A percentile compares a stretch with the other conserved stretches of the same genome.
phyloP scores from a whole-genome alignment of 2,888 invertebrate genomes.

The Drosophila gaucha region DNA sequence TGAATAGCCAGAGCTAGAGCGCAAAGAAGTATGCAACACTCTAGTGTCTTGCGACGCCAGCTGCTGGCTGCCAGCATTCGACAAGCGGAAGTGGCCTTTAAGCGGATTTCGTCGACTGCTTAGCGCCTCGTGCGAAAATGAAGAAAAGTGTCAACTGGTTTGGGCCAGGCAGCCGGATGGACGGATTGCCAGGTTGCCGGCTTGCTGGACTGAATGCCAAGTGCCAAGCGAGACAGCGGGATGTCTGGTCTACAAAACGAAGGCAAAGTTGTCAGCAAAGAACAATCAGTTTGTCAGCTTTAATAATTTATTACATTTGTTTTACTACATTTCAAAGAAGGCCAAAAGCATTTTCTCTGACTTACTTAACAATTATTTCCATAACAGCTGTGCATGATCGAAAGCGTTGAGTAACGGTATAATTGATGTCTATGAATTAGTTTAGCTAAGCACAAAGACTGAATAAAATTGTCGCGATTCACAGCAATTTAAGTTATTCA shows the following conservation, averaged over 20 bases:
- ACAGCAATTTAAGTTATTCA: no score
- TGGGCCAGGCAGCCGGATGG: conserved; percentile 18
- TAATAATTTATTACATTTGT: conserved; percentile 4
- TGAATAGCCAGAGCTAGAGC: conserved; percentile 38
- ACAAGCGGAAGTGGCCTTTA: conserved; percentile 73
- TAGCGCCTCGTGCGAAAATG: conserved; percentile 32
- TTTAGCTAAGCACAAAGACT: no score
- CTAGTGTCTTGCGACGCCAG: conserved; percentile 5
- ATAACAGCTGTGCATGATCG: no score
- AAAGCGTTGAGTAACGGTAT: no score
- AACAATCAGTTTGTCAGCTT: conserved; percentile 14
- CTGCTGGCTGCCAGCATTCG: conserved; percentile 30
- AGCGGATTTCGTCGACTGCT: conserved; percentile 65
- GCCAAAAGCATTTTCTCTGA: no score
- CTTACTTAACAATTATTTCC: no score
- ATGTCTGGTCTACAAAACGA: not conserved
- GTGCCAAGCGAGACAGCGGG: conserved; percentile 35
- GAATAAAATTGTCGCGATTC: no score
- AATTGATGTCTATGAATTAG: no score
- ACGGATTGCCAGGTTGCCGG: not conserved
- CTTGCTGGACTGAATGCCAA: conserved; percentile 34
- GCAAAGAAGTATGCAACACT: conserved; percentile 44
- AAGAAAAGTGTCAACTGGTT: not conserved
- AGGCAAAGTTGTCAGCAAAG: conserved; percentile 1
- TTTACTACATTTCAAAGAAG: no score